Evolutionary conservation across 2,797 vertebrate species (phyloP).

Genomic region (Myotis findleyi): DNA sequence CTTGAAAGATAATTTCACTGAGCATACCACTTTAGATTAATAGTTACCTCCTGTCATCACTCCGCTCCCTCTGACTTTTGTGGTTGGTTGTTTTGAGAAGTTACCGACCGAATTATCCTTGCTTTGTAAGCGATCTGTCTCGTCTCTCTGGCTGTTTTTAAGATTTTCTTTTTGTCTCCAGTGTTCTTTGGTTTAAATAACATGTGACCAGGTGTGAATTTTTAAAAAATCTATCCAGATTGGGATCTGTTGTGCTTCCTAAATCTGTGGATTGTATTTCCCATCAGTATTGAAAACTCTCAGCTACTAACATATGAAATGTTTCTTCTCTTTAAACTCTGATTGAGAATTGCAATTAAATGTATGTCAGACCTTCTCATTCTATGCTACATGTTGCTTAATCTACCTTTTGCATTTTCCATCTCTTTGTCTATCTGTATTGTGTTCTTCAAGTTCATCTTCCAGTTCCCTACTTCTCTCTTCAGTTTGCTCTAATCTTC

Average conservation of each 20-base stretch:
- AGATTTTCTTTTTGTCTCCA: not conserved
- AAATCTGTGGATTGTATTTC: conserved; percentile 16
- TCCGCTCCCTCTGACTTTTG: not conserved
- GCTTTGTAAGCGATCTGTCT: not conserved
- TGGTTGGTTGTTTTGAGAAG: not conserved
- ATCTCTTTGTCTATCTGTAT: not conserved
- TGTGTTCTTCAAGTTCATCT: conserved; percentile 45
- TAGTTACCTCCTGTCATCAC: not conserved
- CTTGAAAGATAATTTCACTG: not conserved
- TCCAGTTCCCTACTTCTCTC: conserved; percentile 16
- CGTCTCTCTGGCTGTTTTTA: not conserved
- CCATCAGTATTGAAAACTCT: conserved; percentile 6
- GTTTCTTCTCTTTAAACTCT: conserved; percentile 40
- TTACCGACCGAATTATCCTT: not conserved
- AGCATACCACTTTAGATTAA: not conserved
- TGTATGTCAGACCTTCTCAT: not conserved
- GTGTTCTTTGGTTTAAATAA: not conserved
- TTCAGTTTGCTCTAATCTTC: not conserved
- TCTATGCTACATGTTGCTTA: not conserved
- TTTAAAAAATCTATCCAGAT: conserved; percentile 1
- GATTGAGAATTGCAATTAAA: not conserved
- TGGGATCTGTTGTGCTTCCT: not conserved
- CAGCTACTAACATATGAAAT: conserved; percentile 2
- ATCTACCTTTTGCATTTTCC: not conserved
- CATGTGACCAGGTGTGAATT: not conserved